Percentiles rank a stretch among this genome's conserved stretches.
Conservation (phyloP, 2,888 invertebrate species). For the Pristionchus mayeri region DNA sequence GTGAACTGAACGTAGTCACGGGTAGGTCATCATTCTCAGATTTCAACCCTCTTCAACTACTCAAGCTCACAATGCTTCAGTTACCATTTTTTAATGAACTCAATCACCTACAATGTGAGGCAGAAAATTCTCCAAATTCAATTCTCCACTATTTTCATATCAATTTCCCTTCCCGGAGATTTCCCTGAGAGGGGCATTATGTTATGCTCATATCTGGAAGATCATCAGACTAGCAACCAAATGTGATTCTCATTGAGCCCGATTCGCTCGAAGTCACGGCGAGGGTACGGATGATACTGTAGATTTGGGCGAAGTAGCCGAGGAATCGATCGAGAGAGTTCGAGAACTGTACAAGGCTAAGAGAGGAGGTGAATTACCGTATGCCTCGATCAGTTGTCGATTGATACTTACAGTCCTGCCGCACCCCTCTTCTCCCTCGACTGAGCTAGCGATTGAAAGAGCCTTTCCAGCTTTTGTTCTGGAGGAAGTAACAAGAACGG, state of each 20-base stretch:
- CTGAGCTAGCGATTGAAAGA: background rate
- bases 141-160: no score
- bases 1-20: background rate
- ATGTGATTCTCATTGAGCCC: conserved; percentile 16
- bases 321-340: background rate
- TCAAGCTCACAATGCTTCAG: background rate
- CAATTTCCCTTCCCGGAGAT: no score
- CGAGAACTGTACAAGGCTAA: background rate
- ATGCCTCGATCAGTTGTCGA: background rate
- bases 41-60: no score
- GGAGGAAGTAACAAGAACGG: conserved; percentile 16
- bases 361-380: background rate
- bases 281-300: background rate
- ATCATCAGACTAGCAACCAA: background rate
- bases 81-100: background rate
- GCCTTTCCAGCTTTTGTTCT: conserved; percentile 38
- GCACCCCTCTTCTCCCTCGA: background rate
- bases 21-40: background rate
- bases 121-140: no score
- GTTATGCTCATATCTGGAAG: no score
- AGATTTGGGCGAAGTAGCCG: background rate
- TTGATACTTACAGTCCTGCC: background rate
- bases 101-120: no score
- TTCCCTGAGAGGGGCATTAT: no score
- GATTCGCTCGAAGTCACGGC: background rate